Base-by-base conservation (phyloP, 2,888 invertebrate species). In the Bursaphelenchus okinawaensis region DNA sequence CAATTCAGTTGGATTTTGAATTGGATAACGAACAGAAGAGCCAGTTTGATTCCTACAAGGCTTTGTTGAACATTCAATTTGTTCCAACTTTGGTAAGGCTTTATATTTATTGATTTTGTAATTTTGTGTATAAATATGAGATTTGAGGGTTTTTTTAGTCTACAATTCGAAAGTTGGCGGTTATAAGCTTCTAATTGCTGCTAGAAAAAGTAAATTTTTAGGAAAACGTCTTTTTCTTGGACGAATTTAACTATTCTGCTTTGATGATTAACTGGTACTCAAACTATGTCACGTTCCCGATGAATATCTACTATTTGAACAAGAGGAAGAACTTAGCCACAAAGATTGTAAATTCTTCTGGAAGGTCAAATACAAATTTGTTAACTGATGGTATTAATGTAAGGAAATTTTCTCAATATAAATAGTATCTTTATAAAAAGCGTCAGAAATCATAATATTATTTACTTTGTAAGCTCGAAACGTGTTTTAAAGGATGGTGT, bases 261-360 rank as follows among this genome's bases (percentile, higher is more conserved):
- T 83, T 91, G 8, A 90, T 90, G 2, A 87, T 91, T 70, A 89
- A 90, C 0, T 89, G 91, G 87, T 93, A 90, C 84, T 89, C 90
- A 4, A 90, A 89, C 83, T 88, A 89, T 16, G 85, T 92, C 40
- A 89, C 90, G 56, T 89, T 93, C 81, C 92, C 93, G 16, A 89
- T 91, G 66, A 92, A 91, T 83, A 90, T 90, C 79, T 90, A 89
- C 78, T 80, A 79, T 62, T 63, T 80, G 65, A 74, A 78, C 59
- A 72, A 70, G 55, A 52, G 75, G 52, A 69, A 76, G 29, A 71
- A 71, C 52, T 65, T 66, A 55, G 76, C 75, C 20, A 40, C 63
- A 52, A 40, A 69, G 50, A 61, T 64, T 40, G 50, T 77, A 6
- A 31, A 55, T 8, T 27, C 12, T 6, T 40, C 40, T 9, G 26